Conservation (phyloP, 2,797 vertebrate genomes). For the Lates japonicus region DNA sequence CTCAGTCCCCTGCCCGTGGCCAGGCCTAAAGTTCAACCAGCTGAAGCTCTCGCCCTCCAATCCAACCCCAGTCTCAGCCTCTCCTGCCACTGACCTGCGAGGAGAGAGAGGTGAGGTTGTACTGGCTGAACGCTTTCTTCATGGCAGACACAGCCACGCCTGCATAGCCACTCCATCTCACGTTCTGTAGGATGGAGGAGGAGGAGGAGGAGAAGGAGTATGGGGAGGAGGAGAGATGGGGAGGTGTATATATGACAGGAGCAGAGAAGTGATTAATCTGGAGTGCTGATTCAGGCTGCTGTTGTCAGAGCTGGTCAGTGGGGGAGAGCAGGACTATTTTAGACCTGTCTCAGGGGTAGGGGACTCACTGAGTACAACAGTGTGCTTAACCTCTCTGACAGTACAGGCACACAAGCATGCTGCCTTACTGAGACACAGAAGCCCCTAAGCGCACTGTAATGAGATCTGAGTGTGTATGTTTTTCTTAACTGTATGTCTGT, state of each 20-base stretch:
- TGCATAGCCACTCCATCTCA: constrained; percentile 87
- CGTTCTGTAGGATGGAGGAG: constrained; percentile 77
- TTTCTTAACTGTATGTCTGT: constrained; percentile 11
- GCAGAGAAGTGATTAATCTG: constrained; percentile 78
- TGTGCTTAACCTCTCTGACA: constrained; percentile 74
- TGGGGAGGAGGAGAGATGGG: constrained; percentile 41
- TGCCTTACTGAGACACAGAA: constrained; percentile 35
- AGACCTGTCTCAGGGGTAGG: constrained; percentile 67
- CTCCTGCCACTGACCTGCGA: constrained; percentile 84
- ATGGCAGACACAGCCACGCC: constrained; percentile 86
- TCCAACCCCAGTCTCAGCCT: constrained; percentile 46
- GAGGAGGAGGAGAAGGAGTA: constrained; percentile 43
- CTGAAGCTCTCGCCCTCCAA: constrained; percentile 39
- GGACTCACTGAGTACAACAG: constrained; percentile 65
- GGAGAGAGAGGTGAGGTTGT: constrained; percentile 86
- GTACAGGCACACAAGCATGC: constrained; percentile 48
- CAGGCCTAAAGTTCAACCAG: constrained; percentile 52
- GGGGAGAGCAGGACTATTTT: constrained; percentile 63
- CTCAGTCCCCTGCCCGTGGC: constrained; percentile 24
- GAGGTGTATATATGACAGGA: constrained; percentile 72
- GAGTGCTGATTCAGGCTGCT: constrained; percentile 82
- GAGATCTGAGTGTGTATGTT: constrained; percentile 27
- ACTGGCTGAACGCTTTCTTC: constrained; percentile 89
- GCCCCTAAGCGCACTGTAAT: constrained; percentile 38
- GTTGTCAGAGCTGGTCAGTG: constrained; percentile 68